phyloP scores from a whole-genome alignment of 2,888 invertebrate species.

The Cheilosia scutellata region DNA sequence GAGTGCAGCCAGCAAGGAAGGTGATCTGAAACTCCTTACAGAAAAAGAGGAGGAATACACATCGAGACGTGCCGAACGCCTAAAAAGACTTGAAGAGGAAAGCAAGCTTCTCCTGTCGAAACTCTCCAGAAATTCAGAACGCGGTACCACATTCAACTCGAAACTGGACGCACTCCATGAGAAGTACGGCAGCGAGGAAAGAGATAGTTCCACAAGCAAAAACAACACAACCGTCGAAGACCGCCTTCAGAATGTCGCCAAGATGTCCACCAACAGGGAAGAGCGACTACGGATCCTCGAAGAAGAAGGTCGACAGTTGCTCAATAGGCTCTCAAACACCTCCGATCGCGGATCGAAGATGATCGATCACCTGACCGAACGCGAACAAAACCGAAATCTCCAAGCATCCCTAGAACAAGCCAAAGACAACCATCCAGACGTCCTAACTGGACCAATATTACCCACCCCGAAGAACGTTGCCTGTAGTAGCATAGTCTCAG shows the following conservation, averaged over 20 bases:
- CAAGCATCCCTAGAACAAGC: constrained; percentile 66
- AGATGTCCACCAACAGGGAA: constrained; percentile 80
- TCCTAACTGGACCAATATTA: constrained; percentile 64
- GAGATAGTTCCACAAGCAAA: constrained; percentile 29
- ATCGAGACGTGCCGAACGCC: constrained; percentile 79
- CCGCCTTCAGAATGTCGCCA: constrained; percentile 81
- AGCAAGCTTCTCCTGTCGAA: constrained; percentile 88
- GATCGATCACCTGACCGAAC: constrained; percentile 81
- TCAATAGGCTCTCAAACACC: constrained; percentile 83
- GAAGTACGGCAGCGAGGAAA: constrained; percentile 77
- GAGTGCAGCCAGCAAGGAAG: constrained; percentile 19
- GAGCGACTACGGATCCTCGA: constrained; percentile 86
- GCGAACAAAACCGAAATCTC: constrained; percentile 78
- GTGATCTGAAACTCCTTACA: constrained; percentile 77
- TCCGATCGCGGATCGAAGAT: constrained; percentile 81
- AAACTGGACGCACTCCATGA: constrained; percentile 81
- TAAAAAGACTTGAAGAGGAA: constrained; percentile 90
- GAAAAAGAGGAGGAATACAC: constrained; percentile 81
- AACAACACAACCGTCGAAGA: constrained; percentile 77
- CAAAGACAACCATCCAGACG: constrained; percentile 58
- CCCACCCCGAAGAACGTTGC: constrained; percentile 78
- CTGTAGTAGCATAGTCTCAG: constrained; percentile 79
- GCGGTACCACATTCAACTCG: constrained; percentile 78
- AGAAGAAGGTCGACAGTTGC: constrained; percentile 91
- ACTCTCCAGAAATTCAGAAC: constrained; percentile 79